Conservation (phyloP, 2,113 vertebrate genomes). For the Datnioides undecimradiatus region DNA sequence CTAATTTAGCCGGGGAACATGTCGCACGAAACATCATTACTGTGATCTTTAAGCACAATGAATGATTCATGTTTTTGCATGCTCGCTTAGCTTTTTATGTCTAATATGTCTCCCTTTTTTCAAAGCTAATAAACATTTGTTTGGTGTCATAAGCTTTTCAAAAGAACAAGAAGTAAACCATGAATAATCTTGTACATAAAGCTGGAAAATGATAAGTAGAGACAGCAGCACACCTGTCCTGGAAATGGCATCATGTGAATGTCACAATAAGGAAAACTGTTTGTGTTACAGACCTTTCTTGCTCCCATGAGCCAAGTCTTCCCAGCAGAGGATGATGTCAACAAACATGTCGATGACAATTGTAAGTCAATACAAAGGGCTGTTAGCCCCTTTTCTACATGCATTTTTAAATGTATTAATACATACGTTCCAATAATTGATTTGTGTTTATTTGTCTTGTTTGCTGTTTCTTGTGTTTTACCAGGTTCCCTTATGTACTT, state of each 20-base stretch:
- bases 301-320: conserved; percentile 96
- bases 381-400: neutral
- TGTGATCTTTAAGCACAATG: conserved; percentile 58
- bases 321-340: conserved; percentile 96
- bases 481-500: conserved; percentile 98
- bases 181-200: conserved; percentile 2
- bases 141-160: conserved; percentile 29
- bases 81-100: conserved; percentile 34
- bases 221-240: neutral
- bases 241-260: conserved; percentile 6
- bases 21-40: conserved; percentile 40
- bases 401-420: neutral
- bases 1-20: conserved; percentile 61
- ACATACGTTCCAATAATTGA: neutral
- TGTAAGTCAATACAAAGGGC: conserved; percentile 86
- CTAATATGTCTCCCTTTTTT: conserved; percentile 6
- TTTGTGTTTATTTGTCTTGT: neutral
- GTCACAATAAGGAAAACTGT: neutral
- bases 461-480: conserved; percentile 46
- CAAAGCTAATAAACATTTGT: conserved; percentile 17
- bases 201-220: neutral
- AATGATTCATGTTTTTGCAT: conserved; percentile 60
- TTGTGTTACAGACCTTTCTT: conserved; percentile 89
- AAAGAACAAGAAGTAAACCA: conserved; percentile 1
- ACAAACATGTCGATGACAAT: conserved; percentile 98